These are phyloP conservation scores for Apolygus lucorum DNA, from an alignment of 1,140 invertebrate genomes.

Conservation along the genomic window DNA sequence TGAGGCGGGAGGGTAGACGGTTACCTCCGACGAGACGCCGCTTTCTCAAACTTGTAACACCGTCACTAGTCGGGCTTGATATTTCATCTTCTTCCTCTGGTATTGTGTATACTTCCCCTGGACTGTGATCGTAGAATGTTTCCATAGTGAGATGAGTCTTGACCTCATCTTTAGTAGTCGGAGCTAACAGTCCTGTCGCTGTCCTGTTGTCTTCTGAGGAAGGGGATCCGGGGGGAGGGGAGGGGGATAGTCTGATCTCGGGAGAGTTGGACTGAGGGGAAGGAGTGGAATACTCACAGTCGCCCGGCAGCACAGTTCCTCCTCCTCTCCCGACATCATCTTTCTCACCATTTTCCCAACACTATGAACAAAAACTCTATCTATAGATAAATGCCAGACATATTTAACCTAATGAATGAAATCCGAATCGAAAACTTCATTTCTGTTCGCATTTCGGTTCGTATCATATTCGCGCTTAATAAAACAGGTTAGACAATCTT, in stretches of 20 bases:
- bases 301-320: slow-evolving; percentile 6
- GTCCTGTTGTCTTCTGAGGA: slow-evolving; percentile 23
- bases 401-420: neutral
- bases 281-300: slow-evolving; percentile 26
- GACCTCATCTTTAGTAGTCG: slow-evolving; percentile 23
- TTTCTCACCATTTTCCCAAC: slow-evolving; percentile 26
- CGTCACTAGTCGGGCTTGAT: slow-evolving; percentile 44
- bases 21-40: slow-evolving; percentile 35
- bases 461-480: neutral
- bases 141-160: slow-evolving; percentile 27
- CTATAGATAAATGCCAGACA: too few relatives aligned
- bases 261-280: slow-evolving; percentile 24
- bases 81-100: slow-evolving; percentile 48
- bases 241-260: slow-evolving; percentile 23
- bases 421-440: neutral
- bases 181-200: slow-evolving; percentile 9
- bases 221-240: slow-evolving; percentile 20
- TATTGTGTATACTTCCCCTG: slow-evolving; percentile 47
- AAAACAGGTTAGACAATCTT: too few relatives aligned
- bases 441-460: neutral
- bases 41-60: slow-evolving; percentile 41
- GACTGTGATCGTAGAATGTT: slow-evolving; percentile 43
- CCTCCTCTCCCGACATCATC: slow-evolving; percentile 4
- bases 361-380: neutral
- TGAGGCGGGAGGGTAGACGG: slow-evolving; percentile 11